Conservation (phyloP, 2,888 invertebrate species). For the Melanostoma scalare region DNA sequence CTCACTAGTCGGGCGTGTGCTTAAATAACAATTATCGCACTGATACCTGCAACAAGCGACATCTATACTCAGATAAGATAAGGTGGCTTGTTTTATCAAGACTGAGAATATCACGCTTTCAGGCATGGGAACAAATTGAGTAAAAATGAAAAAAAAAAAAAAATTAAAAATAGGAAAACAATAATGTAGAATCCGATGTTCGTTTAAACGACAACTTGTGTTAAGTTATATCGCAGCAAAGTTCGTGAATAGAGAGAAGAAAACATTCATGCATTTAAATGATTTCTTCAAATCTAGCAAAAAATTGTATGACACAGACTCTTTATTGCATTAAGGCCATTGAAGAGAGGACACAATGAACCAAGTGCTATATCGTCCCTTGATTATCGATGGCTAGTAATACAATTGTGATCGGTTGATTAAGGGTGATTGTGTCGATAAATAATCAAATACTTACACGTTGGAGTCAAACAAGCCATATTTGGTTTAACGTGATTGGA, state of each 20-base stretch:
- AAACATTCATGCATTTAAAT: not conserved
- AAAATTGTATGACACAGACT: not conserved
- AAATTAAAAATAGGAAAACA: not conserved
- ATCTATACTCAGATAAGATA: constrained; percentile 65
- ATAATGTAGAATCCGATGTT: constrained; percentile 3
- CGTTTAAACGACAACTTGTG: not conserved
- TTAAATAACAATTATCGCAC: constrained; percentile 66
- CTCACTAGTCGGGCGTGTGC: constrained; percentile 46
- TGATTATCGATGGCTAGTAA: constrained; percentile 7
- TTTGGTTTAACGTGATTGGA: not conserved
- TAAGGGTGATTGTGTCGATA: constrained; percentile 15
- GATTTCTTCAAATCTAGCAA: not conserved
- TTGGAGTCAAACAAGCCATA: not conserved
- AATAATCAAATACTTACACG: constrained; percentile 16
- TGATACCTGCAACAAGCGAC: constrained; percentile 57
- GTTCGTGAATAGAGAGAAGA: not conserved
- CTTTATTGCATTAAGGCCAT: not conserved
- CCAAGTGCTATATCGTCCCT: not conserved
- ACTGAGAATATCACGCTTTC: constrained; percentile 57
- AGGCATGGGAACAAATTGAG: constrained; percentile 50
- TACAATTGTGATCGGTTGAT: constrained; percentile 15
- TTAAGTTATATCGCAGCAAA: not conserved
- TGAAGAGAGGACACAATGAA: constrained; percentile 7
- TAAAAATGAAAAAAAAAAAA: constrained; percentile 13
- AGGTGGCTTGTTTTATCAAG: constrained; percentile 55